phyloP scores from a whole-genome alignment of 2,797 vertebrate genomes.

The Muscicapa comitata region DNA sequence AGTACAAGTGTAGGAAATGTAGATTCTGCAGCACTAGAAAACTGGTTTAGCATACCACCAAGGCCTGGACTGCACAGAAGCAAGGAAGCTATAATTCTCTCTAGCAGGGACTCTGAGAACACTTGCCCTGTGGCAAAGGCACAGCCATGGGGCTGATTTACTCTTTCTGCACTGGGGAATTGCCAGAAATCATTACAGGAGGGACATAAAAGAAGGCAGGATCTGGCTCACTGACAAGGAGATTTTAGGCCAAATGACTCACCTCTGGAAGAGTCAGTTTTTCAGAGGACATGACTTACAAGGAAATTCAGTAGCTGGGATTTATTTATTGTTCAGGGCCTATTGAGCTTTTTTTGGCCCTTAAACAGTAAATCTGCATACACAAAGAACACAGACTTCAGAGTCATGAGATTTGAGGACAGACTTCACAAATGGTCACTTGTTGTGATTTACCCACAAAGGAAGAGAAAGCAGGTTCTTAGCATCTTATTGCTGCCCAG shows the following conservation, averaged over 20 bases:
- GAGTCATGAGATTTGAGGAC: not conserved
- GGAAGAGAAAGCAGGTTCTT: not conserved
- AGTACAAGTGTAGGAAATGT: not conserved
- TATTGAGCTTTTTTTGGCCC: conserved; percentile 17
- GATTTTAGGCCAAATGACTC: conserved; percentile 49
- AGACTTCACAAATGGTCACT: not conserved
- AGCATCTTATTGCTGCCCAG: not conserved
- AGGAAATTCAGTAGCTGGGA: not conserved
- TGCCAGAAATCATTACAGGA: not conserved
- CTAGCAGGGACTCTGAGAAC: not conserved
- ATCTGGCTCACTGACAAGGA: conserved; percentile 28
- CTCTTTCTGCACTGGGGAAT: not conserved
- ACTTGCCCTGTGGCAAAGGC: not conserved
- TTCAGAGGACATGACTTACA: conserved; percentile 40
- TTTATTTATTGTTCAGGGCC: conserved; percentile 35
- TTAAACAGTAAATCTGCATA: conserved; percentile 22
- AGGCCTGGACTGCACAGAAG: not conserved
- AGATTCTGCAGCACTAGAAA: not conserved
- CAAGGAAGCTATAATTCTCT: not conserved
- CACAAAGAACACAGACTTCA: not conserved
- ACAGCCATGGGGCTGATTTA: not conserved
- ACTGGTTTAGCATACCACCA: not conserved
- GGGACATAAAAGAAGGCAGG: not conserved
- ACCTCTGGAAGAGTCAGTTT: conserved; percentile 39
- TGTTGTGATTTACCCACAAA: not conserved